phyloP scores from a whole-genome alignment of 2,888 invertebrate genomes.

The Cistogaster globosa region DNA sequence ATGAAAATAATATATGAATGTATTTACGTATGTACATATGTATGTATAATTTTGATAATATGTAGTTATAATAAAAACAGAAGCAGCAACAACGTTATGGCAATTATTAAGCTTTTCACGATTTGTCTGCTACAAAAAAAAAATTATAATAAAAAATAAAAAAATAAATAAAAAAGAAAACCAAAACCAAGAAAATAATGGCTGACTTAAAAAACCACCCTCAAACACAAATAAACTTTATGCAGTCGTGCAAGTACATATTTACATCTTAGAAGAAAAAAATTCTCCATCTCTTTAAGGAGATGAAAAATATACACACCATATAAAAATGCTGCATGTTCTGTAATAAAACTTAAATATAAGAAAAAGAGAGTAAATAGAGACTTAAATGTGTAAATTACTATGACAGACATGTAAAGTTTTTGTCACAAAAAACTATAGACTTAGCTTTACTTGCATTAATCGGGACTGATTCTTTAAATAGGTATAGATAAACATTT shows the following conservation, averaged over 20 bases:
- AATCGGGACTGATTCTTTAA: too few relatives aligned
- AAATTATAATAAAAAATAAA: slow-evolving; percentile 40
- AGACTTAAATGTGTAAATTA: not conserved
- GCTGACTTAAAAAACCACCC: slow-evolving; percentile 45
- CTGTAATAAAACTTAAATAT: not conserved
- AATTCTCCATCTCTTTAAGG: slow-evolving; percentile 9
- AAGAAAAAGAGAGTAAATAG: not conserved
- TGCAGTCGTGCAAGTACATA: not conserved
- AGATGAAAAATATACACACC: too few relatives aligned
- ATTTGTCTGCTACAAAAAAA: slow-evolving; percentile 69
- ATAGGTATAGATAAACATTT: too few relatives aligned
- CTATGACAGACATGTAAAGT: too few relatives aligned
- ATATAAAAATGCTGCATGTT: too few relatives aligned
- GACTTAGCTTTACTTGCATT: too few relatives aligned
- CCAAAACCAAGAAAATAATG: slow-evolving; percentile 52
- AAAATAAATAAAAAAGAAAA: slow-evolving; percentile 36
- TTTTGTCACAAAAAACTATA: too few relatives aligned
- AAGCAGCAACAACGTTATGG: slow-evolving; percentile 45
- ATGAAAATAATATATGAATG: not conserved
- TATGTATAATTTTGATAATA: not conserved
- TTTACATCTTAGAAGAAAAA: not conserved
- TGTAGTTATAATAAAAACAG: slow-evolving; percentile 15
- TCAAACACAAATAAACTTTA: not conserved
- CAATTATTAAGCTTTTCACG: slow-evolving; percentile 75
- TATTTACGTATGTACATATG: not conserved